phyloP scores from a whole-genome alignment of 2,113 vertebrate species.

The Cisticola juncidis region DNA sequence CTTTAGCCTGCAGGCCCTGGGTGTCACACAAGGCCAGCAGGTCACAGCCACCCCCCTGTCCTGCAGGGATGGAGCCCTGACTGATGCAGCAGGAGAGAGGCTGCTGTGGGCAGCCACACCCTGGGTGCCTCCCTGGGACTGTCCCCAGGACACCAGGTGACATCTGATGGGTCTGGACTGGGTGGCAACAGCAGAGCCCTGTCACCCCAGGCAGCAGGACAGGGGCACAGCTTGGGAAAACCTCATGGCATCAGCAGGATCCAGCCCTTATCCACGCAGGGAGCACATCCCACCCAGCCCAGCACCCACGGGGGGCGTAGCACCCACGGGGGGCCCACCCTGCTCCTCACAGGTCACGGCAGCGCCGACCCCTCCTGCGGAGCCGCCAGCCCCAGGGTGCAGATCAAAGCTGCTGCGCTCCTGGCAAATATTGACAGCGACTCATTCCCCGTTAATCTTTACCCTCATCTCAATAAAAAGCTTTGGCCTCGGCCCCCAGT shows the following conservation, averaged over 20 bases:
- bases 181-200: background rate
- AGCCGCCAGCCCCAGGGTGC: background rate
- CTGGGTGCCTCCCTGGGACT: too few relatives aligned
- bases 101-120: rapidly evolving
- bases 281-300: background rate
- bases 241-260: rapidly evolving
- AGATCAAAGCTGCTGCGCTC: background rate
- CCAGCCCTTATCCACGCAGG: background rate
- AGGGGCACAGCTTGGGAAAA: background rate
- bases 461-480: background rate
- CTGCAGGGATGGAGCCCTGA: background rate
- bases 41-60: background rate
- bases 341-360: background rate
- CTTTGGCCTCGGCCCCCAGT: background rate
- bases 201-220: background rate
- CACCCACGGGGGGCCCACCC: background rate
- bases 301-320: background rate
- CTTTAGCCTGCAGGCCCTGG: background rate
- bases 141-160: background rate
- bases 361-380: background rate
- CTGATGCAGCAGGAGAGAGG: background rate
- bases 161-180: background rate
- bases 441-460: background rate
- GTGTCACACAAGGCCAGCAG: background rate
- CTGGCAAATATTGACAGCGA: background rate